Percentiles rank a stretch among this genome's conserved stretches.
phyloP scores from a whole-genome alignment of 2,888 invertebrate genomes.

The Frankliniella fusca region DNA sequence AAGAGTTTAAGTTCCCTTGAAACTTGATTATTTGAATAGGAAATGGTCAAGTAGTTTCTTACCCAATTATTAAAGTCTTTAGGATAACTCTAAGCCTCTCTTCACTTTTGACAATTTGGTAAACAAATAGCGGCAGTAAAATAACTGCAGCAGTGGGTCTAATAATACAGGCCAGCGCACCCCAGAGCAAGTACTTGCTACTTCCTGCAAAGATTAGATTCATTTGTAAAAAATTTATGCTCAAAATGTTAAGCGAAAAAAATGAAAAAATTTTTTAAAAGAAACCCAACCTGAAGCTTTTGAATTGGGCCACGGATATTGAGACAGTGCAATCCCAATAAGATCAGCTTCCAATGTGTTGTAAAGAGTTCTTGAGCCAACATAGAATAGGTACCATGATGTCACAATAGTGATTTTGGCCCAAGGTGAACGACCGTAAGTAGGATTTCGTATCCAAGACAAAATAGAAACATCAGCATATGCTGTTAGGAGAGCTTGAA shows the following conservation, averaged over 20 bases:
- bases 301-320: slow-evolving; percentile 60
- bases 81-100: neutral
- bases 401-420: slow-evolving; percentile 55
- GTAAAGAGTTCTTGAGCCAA: slow-evolving; percentile 77
- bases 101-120: slow-evolving; percentile 23
- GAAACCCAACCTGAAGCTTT: neutral
- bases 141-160: slow-evolving; percentile 30
- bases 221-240: neutral
- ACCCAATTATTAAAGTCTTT: neutral
- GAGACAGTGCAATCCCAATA: slow-evolving; percentile 73
- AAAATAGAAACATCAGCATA: slow-evolving; percentile 71
- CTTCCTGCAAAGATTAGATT: neutral
- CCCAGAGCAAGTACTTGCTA: neutral
- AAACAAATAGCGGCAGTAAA: slow-evolving; percentile 30
- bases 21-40: neutral
- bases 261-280: neutral
- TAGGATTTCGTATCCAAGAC: slow-evolving; percentile 43
- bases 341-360: slow-evolving; percentile 83
- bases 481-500: slow-evolving; percentile 75
- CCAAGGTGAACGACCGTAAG: slow-evolving; percentile 42
- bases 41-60: neutral
- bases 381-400: slow-evolving; percentile 92
- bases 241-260: neutral
- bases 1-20: too few species aligned
- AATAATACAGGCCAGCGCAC: neutral